A percentile compares a stretch with the other conserved stretches of the same genome.
These are phyloP conservation scores for Holotrichia oblita DNA, from an alignment of 1,140 invertebrate species.

Conservation along the genomic window DNA sequence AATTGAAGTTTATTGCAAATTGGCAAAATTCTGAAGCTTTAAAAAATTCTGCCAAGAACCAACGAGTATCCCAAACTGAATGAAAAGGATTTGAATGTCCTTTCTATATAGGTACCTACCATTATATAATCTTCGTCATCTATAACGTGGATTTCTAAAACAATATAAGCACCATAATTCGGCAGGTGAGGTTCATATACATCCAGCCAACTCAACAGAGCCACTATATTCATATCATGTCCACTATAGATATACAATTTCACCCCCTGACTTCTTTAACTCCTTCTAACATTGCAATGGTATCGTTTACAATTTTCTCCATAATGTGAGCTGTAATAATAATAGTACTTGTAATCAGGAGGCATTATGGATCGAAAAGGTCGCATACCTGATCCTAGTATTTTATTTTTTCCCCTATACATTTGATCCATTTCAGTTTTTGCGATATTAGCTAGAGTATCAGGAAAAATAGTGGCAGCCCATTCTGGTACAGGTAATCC, in stretches of 20 bases:
- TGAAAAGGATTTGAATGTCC: no score
- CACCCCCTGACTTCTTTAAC: constrained; percentile 31
- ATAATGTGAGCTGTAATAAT: constrained; percentile 35
- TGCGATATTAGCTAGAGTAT: neutral
- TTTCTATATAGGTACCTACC: no score
- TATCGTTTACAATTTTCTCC: constrained; percentile 52
- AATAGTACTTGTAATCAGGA: no score
- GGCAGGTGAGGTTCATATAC: constrained; percentile 49
- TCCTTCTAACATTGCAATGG: constrained; percentile 41
- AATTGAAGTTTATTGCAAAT: no score
- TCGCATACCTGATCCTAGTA: neutral
- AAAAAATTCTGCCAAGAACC: no score
- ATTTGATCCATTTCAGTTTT: neutral
- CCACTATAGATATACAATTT: constrained; percentile 52
- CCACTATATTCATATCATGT: constrained; percentile 50
- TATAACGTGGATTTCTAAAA: constrained; percentile 50
- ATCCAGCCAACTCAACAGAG: constrained; percentile 46
- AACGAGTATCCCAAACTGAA: neutral
- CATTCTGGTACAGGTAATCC: neutral
- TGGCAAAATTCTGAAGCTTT: no score
- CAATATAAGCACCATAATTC: constrained; percentile 50
- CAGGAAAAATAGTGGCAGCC: neutral
- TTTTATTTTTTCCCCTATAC: neutral
- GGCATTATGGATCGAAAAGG: no score
- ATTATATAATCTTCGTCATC: neutral